Conservation (phyloP, 2,113 vertebrate genomes). For the Uria lomvia region DNA sequence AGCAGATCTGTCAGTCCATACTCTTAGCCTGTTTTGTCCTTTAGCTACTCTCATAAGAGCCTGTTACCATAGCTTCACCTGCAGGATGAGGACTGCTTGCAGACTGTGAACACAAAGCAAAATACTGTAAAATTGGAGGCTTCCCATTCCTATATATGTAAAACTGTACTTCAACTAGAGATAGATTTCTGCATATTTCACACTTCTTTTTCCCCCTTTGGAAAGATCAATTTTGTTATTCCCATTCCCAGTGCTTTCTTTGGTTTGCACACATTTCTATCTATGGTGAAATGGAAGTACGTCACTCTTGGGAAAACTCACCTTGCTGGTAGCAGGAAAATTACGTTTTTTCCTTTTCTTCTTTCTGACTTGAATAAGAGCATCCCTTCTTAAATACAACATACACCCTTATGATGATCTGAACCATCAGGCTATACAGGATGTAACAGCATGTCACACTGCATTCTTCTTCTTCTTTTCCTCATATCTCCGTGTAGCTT, state of each 20-base stretch:
- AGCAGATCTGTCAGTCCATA: not conserved
- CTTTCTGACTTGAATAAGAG: not conserved
- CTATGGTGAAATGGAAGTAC: not conserved
- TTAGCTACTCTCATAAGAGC: not conserved
- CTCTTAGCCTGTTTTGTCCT: not conserved
- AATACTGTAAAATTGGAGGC: not conserved
- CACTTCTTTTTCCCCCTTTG: not conserved
- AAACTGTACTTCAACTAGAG: not conserved
- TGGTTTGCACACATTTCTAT: not conserved
- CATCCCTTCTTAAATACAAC: not conserved
- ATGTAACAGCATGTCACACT: not conserved
- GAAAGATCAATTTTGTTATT: not conserved
- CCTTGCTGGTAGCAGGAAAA: not conserved
- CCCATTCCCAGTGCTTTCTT: not conserved
- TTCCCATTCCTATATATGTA: not conserved
- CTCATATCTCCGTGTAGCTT: not conserved
- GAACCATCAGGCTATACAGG: not conserved
- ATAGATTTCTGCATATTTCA: not conserved
- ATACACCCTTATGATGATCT: not conserved
- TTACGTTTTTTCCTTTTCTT: not conserved
- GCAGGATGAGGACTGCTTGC: not conserved
- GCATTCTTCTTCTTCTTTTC: not conserved
- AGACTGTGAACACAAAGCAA: not conserved
- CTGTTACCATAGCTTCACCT: not conserved
- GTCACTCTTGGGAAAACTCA: not conserved